Evolutionary conservation across 2,113 vertebrate genomes (phyloP), one percentile per base, ranked within the genome.

Genomic region (Eidolon helvum): DNA sequence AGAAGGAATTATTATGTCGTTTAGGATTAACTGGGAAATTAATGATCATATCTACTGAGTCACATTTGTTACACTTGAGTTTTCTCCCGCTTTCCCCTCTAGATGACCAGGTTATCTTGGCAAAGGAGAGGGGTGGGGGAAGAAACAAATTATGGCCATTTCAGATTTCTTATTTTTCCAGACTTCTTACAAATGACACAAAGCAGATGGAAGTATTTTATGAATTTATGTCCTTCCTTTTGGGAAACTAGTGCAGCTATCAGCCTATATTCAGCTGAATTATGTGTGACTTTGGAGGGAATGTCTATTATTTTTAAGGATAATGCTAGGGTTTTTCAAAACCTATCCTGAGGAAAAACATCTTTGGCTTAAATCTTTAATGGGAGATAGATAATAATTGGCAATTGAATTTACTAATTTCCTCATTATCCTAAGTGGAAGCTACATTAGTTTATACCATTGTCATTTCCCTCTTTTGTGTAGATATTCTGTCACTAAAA

Each of bases 151-250:
- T 89, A 85, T 38, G 38, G 21, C 33, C 61, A 87, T 90, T 86
- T 40, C 65, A 77, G 35, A 72, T 82, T 87, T 85, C 9, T 53
- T 82, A 45, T 69, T 98, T 95, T 97, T 96, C 93, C 95, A 97
- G 89, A 82, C 59, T 61, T 94, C 40, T 97, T 90, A 18, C 59
- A 92, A 95, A 94, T 68, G 35, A 87, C 66, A 87, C 12, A 45
- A 7, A 53, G 65, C 63, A 98, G 83, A 87, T 91, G 63, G 87
- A 95, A 88, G 68, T 85, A 59, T 72, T 95, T 95, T 90, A 40
- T 92, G 75, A 94, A 94, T 97, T 95, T 92, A 95, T 92, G 48
- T 38, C 28, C 45, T 94, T 90, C 68, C 63, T 97, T 95, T 89
- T 57, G 90, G 66, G 65, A 83, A 78, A 55, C 45, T 53, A 35